Evolutionary conservation across 2,797 vertebrate species (phyloP).

Genomic region (Coracias cyanogaster): DNA sequence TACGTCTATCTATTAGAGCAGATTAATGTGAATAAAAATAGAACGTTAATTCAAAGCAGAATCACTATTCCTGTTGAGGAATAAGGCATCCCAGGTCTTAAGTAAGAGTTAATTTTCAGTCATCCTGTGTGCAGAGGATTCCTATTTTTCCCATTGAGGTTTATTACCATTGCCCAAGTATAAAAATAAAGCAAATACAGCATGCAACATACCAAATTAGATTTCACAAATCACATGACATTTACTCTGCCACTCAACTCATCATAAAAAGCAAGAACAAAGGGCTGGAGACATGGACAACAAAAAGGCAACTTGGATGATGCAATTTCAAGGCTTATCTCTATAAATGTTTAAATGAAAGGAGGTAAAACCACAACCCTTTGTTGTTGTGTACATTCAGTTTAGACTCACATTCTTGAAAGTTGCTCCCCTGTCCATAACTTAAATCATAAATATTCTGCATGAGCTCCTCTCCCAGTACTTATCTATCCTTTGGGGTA

Average conservation of each 20-base stretch:
- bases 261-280: neutral
- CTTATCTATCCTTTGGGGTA: neutral
- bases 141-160: neutral
- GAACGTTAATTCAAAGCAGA: slow-evolving; percentile 4
- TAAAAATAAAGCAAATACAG: neutral
- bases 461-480: neutral
- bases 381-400: neutral
- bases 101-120: neutral
- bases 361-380: neutral
- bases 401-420: neutral
- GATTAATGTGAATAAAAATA: slow-evolving; percentile 9
- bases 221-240: neutral
- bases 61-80: neutral
- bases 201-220: neutral
- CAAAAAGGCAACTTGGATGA: neutral
- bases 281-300: neutral
- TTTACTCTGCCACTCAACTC: neutral
- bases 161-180: neutral
- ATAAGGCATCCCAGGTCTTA: neutral
- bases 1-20: neutral
- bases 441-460: neutral
- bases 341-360: neutral
- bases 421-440: neutral
- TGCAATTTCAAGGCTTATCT: neutral
- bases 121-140: neutral